Evolutionary conservation across 2,888 invertebrate genomes (phyloP).

Genomic region (Rotaria socialis): DNA sequence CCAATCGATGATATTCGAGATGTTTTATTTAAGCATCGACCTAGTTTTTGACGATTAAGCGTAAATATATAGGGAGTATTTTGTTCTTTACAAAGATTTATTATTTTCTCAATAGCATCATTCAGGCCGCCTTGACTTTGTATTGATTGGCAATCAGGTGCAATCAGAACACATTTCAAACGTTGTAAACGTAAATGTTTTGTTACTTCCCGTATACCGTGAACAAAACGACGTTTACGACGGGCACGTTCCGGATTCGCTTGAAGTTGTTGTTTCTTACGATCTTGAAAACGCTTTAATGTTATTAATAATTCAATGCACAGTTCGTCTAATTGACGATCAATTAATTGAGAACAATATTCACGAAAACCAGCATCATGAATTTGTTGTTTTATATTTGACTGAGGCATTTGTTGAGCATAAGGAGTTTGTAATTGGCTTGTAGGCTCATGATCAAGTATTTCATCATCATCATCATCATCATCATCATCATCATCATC

Average conservation of each 20-base stretch:
- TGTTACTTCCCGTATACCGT: slow-evolving; percentile 67
- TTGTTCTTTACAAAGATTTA: slow-evolving; percentile 62
- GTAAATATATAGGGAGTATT: slow-evolving; percentile 66
- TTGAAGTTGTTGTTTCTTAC: slow-evolving; percentile 65
- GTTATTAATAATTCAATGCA: slow-evolving; percentile 63
- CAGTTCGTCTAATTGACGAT: slow-evolving; percentile 63
- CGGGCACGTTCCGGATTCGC: slow-evolving; percentile 54
- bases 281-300: slow-evolving; percentile 66
- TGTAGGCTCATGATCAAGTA: slow-evolving; percentile 40
- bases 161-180: slow-evolving; percentile 66
- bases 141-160: slow-evolving; percentile 66
- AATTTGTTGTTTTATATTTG: slow-evolving; percentile 18
- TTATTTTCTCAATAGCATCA: slow-evolving; percentile 63
- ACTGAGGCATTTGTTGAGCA: not conserved
- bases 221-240: slow-evolving; percentile 52
- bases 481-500: slow-evolving; percentile 36
- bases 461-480: slow-evolving; percentile 38
- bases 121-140: slow-evolving; percentile 65
- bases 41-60: slow-evolving; percentile 64
- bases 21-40: slow-evolving; percentile 64
- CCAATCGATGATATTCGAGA: slow-evolving; percentile 67
- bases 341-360: slow-evolving; percentile 66
- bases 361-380: slow-evolving; percentile 50
- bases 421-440: slow-evolving; percentile 33
- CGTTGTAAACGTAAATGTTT: slow-evolving; percentile 65